Base-by-base conservation (phyloP, 2,888 invertebrate genomes). In the Callyntrura sp. region DNA sequence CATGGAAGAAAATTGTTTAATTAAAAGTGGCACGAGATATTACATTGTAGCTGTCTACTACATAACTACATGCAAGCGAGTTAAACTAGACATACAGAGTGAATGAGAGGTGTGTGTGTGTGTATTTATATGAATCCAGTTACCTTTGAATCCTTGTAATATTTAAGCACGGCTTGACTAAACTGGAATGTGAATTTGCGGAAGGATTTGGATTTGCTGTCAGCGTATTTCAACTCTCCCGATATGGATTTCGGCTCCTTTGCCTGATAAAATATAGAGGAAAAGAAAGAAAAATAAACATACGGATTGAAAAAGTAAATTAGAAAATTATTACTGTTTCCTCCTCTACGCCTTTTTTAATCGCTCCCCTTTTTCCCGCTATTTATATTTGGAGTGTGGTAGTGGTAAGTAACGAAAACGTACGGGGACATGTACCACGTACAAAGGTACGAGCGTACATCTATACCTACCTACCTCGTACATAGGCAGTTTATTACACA, bases 111-210 rank as follows among this genome's bases (percentile, higher is more conserved):
- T 1, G 25, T 65, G 48, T 55, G 23, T 45, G 35, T 35, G 35
- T 35, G 35, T 35, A 35, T 35, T 35, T 35, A 6, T 35, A 35
- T 35, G 35, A 35, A 35, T 73, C 17, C 35, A 86, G 92, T 90
- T 95, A 97, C 95, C 94, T 95, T 95, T 91, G 95, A 96, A 95
- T 98, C 97, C 95, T 98, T 97, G 94, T 96, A 96, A 94, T 96
- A 96, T 94, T 96, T 96, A 70, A 98, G 95, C 94, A 96, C 97
- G 0, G 96, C 96, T 94, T 97, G 97, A 90, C 96, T 96, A 93
- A 98, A 96, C 94, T 98, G 98, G 94, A 98, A 97, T 94, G 96
- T 96, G 94, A 96, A 96, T 83, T 95, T 95, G 94, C 97, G 97
- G 94, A 98, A 97, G 0, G 96, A 95, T 94, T 97, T 98, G 45